Percentiles rank a stretch among this genome's conserved stretches.
Conservation (phyloP, 2,797 vertebrate genomes). For the Chaetophractus vellerosus region DNA sequence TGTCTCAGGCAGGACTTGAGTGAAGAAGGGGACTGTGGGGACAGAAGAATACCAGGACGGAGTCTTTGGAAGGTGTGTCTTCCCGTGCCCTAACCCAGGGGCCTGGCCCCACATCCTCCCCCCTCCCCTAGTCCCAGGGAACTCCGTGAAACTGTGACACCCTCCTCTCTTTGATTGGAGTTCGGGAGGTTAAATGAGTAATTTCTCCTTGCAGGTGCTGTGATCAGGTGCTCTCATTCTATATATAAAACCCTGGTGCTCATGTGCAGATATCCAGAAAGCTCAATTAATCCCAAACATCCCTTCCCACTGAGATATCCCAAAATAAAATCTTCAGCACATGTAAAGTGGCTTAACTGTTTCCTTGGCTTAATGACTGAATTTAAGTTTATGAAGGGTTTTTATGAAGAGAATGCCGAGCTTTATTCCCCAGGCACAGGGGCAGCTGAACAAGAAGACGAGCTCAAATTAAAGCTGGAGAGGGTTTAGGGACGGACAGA, state of each 20-base stretch:
- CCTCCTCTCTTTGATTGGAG: slow-evolving; percentile 67
- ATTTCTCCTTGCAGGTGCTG: slow-evolving; percentile 84
- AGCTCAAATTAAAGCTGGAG: neutral
- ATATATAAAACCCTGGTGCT: slow-evolving; percentile 82
- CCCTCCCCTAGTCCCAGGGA: neutral
- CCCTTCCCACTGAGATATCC: slow-evolving; percentile 83
- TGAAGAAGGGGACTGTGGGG: neutral
- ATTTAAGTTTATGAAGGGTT: slow-evolving; percentile 71
- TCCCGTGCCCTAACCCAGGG: neutral
- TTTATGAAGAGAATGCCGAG: slow-evolving; percentile 60
- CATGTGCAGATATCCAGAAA: slow-evolving; percentile 84
- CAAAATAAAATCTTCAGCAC: slow-evolving; percentile 83
- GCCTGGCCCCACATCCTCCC: no score
- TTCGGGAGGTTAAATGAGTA: slow-evolving; percentile 77
- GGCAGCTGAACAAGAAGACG: slow-evolving; percentile 58
- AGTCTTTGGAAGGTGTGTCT: neutral
- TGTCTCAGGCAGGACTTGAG: neutral
- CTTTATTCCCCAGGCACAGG: slow-evolving; percentile 39
- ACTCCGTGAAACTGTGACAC: neutral
- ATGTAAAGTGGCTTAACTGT: slow-evolving; percentile 79
- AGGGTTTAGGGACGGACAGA: neutral
- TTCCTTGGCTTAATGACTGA: slow-evolving; percentile 78
- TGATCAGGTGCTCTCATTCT: slow-evolving; percentile 84
- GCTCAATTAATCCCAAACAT: slow-evolving; percentile 85
- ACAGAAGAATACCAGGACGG: neutral